phyloP scores from a whole-genome alignment of 2,888 invertebrate genomes.

The Drosophila macrospina region DNA sequence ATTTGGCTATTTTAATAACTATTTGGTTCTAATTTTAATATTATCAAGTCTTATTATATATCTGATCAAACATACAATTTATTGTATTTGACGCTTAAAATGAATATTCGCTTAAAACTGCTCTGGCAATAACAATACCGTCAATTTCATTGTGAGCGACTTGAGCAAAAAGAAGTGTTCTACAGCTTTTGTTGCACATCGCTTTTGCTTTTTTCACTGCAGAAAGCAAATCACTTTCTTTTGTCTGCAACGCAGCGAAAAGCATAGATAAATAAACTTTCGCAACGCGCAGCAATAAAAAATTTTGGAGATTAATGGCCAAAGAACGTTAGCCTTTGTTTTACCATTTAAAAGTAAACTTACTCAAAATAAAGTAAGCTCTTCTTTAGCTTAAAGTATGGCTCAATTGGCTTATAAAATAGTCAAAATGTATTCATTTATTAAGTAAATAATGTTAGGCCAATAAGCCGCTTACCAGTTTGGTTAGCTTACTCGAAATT shows the following conservation, averaged over 20 bases:
- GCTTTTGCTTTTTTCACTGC: conserved; percentile 1
- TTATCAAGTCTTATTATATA: too few species aligned
- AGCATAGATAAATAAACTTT: conserved; percentile 24
- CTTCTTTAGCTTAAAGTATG: conserved; percentile 38
- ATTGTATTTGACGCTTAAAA: too few species aligned
- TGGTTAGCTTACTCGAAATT: conserved; percentile 21
- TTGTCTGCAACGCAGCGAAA: conserved; percentile 11
- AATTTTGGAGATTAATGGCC: conserved; percentile 73
- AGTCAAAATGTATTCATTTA: conserved; percentile 47
- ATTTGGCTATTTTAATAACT: too few species aligned
- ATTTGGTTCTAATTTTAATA: too few species aligned
- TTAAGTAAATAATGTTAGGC: conserved; percentile 44
- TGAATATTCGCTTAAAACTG: neutral
- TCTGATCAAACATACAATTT: too few species aligned
- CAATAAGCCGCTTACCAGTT: conserved; percentile 53
- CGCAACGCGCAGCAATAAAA: conserved; percentile 60
- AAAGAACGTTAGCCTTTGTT: conserved; percentile 35
- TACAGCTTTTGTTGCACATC: conserved; percentile 12
- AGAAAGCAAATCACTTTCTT: conserved; percentile 9
- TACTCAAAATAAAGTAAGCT: conserved; percentile 43
- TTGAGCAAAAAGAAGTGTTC: neutral
- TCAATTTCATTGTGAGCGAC: neutral
- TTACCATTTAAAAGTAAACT: conserved; percentile 43
- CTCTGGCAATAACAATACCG: neutral
- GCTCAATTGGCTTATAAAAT: conserved; percentile 36